Evolutionary conservation across 1,140 invertebrate genomes (phyloP), one percentile per base, ranked within the genome.

Genomic region (Formica exsecta): DNA sequence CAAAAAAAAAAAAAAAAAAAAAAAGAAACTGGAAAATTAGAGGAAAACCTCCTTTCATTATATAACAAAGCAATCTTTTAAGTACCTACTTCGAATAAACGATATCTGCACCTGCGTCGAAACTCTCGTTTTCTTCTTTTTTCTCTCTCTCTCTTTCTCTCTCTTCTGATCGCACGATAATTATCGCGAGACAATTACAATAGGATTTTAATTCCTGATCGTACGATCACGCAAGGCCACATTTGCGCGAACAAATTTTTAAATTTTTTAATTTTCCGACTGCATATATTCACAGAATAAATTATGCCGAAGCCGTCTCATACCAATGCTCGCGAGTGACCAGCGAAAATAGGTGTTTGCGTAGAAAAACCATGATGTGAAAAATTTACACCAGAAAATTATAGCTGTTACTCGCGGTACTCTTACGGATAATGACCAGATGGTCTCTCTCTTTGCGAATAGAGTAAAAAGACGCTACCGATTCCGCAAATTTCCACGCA

Each of bases 121-220:
- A 36, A 19, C 22, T 32, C 29, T 51, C 22, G 11, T n/a, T 57
- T 29, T 83, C 16, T 70, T 36, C 4, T 41, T 59, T 4, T 70
- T 36, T 16, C 38, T 59, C 22, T 16, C 19, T 57, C 4, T 41
- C 25, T 44, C 7, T 59, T 54, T 41, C 25, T 57, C 7, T 59
- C 54, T 41, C 19, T 41, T 11, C 11, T 25, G 41, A 68, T 84
- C 77, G 61, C 48, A 44, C 7, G 71, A 51, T 57, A 90, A 90
- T 90, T 90, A 90, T 68, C 77, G 68, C 44, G 29, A 36, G 73
- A 22, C 62, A 88, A 90, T 90, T 86, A 74, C 61, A 70, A 62
- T 81, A 13, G 44, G 76, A 90, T 83, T 90, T 87, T 90, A 87
- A 90, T 90, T 51, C 71, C 16, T 54, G 59, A 54, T 11, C 41